Evolutionary conservation across 2,888 invertebrate species (phyloP).

Genomic region (Syrphus vitripennis): DNA sequence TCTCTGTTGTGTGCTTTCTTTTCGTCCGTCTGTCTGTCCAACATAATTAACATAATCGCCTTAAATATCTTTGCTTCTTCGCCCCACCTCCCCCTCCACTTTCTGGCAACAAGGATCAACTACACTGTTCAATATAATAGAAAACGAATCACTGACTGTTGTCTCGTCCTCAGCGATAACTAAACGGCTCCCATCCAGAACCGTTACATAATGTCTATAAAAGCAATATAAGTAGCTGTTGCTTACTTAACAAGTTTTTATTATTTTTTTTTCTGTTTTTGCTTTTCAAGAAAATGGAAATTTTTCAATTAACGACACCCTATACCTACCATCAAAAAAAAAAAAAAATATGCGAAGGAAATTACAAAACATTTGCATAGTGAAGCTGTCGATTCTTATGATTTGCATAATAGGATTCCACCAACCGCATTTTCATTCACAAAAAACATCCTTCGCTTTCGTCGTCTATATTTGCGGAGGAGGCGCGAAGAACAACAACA

Average conservation of each 20-base stretch:
- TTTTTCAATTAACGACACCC: conserved; percentile 70
- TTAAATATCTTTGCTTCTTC: conserved; percentile 53
- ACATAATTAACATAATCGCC: conserved; percentile 69
- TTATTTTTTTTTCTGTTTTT: background rate
- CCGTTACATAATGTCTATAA: conserved; percentile 33
- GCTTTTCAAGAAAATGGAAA: conserved; percentile 63
- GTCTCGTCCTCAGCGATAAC: background rate
- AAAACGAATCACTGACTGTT: conserved; percentile 40
- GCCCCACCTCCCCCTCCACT: background rate
- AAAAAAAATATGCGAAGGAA: conserved; percentile 19
- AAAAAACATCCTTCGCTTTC: conserved; percentile 17
- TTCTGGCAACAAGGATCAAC: conserved; percentile 27
- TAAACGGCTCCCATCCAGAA: conserved; percentile 27
- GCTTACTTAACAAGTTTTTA: conserved; percentile 68
- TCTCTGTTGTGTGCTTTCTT: background rate
- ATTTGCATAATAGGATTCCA: conserved; percentile 68
- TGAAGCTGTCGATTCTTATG: conserved; percentile 37
- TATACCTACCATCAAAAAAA: conserved; percentile 23
- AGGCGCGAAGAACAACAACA: background rate
- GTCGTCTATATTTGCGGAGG: background rate
- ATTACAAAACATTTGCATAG: conserved; percentile 61
- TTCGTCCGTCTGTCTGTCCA: conserved; percentile 17
- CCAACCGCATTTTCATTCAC: conserved; percentile 31
- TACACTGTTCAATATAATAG: conserved; percentile 61
- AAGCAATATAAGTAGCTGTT: conserved; percentile 66